These are phyloP conservation scores for Galeopterus variegatus DNA, from an alignment of 2,113 vertebrate genomes.

Conservation along the genomic window DNA sequence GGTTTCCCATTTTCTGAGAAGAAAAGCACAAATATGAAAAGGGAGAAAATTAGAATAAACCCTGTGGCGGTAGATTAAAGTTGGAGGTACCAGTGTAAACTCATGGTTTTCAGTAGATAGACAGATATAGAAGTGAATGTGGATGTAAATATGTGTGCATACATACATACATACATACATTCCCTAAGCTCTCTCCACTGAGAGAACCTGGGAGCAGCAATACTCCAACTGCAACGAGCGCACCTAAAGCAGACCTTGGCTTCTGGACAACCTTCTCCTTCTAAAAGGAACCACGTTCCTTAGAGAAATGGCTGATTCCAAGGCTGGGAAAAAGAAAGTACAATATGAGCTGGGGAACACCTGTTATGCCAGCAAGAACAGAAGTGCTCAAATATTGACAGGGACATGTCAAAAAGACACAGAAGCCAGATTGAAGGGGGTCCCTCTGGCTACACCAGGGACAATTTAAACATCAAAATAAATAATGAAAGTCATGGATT, in stretches of 20 bases:
- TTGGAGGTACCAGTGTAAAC: neutral
- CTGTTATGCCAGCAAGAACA: neutral
- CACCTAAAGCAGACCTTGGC: neutral
- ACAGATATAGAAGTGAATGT: neutral
- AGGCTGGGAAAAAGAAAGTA: neutral
- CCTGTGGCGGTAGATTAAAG: neutral
- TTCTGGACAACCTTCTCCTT: neutral
- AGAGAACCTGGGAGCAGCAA: neutral
- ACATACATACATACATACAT: neutral
- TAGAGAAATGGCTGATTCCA: neutral
- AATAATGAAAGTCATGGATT: neutral
- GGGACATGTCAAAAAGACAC: neutral
- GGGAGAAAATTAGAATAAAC: constrained; percentile 19
- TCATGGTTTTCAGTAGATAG: neutral
- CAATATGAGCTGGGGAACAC: neutral
- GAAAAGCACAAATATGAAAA: constrained; percentile 41
- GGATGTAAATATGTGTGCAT: neutral
- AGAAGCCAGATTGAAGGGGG: neutral
- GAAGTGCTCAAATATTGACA: neutral
- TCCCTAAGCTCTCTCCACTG: neutral
- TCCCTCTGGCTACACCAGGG: neutral
- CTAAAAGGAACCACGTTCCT: constrained; percentile 44
- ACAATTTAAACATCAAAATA: neutral
- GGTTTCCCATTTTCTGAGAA: neutral
- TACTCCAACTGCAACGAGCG: neutral